phyloP scores from a whole-genome alignment of 2,113 vertebrate species.

The Notothenia rossii region DNA sequence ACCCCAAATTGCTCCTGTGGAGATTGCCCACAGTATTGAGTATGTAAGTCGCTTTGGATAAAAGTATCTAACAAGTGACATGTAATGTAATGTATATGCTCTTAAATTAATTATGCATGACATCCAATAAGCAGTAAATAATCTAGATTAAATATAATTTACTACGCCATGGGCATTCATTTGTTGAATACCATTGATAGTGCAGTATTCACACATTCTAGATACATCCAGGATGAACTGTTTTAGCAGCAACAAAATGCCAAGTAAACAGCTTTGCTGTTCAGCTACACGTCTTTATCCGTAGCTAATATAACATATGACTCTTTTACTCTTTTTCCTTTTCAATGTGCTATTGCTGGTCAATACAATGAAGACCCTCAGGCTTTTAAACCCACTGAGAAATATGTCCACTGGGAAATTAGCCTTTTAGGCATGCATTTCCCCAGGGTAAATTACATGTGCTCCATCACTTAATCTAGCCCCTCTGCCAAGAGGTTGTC shows the following conservation, averaged over 20 bases:
- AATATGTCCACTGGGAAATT: slow-evolving; percentile 64
- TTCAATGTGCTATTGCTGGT: not conserved
- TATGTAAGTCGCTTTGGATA: no score
- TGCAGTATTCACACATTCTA: no score
- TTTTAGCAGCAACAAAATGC: not conserved
- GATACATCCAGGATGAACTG: not conserved
- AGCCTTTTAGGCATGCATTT: slow-evolving; percentile 43
- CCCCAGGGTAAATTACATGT: slow-evolving; percentile 31
- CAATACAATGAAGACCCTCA: not conserved
- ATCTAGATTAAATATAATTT: no score
- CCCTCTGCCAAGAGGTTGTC: slow-evolving; percentile 1
- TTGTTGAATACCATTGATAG: not conserved
- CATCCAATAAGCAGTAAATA: no score
- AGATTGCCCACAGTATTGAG: no score
- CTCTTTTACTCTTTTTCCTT: not conserved
- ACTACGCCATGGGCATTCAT: not conserved
- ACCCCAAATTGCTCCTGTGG: no score
- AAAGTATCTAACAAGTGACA: no score
- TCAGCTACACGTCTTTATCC: not conserved
- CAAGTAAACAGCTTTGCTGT: not conserved
- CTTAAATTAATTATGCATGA: no score
- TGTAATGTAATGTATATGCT: no score
- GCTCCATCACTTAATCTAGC: slow-evolving; percentile 12
- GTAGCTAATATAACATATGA: slow-evolving; percentile 1
- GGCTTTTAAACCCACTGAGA: slow-evolving; percentile 24